Evolutionary conservation across 2,888 invertebrate species (phyloP), one percentile per base, ranked within the genome.

Genomic region (Amblyteles armatorius): DNA sequence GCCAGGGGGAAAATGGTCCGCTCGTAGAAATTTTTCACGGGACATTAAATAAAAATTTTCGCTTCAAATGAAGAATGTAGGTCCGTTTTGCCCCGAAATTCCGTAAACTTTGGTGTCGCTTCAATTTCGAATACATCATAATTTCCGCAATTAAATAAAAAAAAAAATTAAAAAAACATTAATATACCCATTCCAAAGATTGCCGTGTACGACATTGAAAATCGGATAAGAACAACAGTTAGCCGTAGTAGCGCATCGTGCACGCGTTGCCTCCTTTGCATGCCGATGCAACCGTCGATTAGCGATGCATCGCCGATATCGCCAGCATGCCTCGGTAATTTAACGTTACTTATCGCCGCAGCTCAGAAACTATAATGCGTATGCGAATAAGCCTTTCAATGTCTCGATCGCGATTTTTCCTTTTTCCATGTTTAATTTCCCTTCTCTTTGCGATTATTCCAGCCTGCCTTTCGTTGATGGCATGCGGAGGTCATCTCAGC

Each of bases 401-500:
- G 33, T 63, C 63, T n/a, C n/a, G 33, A 2, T 9, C 63, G n/a
- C 16, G 29, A 33, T 63, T 60, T 60, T 55, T 48, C 5, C 16
- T 55, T 11, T 26, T 22, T 13, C 5, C 26, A 1, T 26, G 26
- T 26, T 57, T 57, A 11, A 44, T 44, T 2, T 26, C 5, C 13
- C 6, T 69, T 44, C 33, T 22, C 52, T 19, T 52, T 33, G 19
- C 1, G 57, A 26, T 82, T 44, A n/a, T 88, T 86, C 0, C 88
- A 92, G 92, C 91, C 7, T 91, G 91, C 33, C 83, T 92, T 65
- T 89, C 91, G n/a, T 84, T 92, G 50, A 91, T 92, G 89, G 90
- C 90, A 3, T 91, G 91, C 87, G 91, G 91, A 36, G 90, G 90
- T 73, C 90, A 91, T 82, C 86, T 92, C 16, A 90, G 91, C n/a